phyloP scores from a whole-genome alignment of 1,140 invertebrate genomes.

The Diabrotica undecimpunctata region DNA sequence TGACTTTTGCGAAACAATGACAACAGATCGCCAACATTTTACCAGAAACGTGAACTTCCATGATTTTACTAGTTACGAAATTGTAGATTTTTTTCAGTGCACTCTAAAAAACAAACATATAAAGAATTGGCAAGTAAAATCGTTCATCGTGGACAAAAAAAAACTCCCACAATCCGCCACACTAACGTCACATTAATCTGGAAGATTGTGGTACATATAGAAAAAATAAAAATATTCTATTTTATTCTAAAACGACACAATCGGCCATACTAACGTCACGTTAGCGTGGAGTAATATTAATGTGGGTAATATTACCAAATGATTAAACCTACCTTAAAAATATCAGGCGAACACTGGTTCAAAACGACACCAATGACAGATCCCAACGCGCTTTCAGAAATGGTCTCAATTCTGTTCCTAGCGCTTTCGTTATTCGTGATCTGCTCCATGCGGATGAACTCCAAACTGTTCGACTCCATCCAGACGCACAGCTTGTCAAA shows the following conservation, averaged over 20 bases:
- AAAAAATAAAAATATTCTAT: no score
- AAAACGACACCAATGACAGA: constrained; percentile 65
- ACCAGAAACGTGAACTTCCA: constrained; percentile 80
- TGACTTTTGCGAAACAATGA: constrained; percentile 65
- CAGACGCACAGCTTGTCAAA: constrained; percentile 73
- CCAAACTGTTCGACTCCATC: constrained; percentile 70
- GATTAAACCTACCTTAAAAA: constrained; percentile 52
- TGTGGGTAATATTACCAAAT: no score
- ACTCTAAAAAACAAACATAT: constrained; percentile 52
- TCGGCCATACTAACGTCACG: no score
- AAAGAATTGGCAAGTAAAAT: not conserved
- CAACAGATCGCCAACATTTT: constrained; percentile 64
- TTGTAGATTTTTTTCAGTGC: constrained; percentile 70
- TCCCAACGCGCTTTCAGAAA: constrained; percentile 66
- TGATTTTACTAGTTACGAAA: constrained; percentile 69
- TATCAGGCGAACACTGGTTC: constrained; percentile 54
- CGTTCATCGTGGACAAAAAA: no score
- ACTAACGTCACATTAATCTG: no score
- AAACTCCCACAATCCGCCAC: no score
- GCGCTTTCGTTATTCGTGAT: constrained; percentile 51
- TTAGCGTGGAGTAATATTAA: no score
- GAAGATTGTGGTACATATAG: no score
- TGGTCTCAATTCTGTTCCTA: constrained; percentile 66
- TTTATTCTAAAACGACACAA: no score
- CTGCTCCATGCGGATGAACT: constrained; percentile 63